phyloP scores from a whole-genome alignment of 2,888 invertebrate species.

The Drosophila incognita region DNA sequence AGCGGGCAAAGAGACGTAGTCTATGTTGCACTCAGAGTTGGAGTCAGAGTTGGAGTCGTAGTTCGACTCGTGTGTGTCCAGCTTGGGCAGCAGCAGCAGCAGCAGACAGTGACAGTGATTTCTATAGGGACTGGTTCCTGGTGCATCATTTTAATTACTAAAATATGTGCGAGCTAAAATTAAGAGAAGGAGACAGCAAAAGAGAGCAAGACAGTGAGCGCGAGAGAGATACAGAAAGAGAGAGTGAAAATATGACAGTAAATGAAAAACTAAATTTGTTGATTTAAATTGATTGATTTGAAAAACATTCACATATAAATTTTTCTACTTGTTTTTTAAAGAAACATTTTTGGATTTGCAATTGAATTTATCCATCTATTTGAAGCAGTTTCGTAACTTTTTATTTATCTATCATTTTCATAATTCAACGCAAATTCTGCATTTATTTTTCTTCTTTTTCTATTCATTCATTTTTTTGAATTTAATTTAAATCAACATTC shows the following conservation, averaged over 20 bases:
- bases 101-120: conserved; percentile 63
- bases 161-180: conserved; percentile 77
- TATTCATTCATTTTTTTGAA: neutral
- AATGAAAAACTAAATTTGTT: neutral
- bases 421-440: neutral
- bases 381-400: neutral
- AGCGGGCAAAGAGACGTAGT: neutral
- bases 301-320: neutral
- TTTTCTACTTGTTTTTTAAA: no score
- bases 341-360: neutral
- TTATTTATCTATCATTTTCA: neutral
- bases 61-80: conserved; percentile 7
- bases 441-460: neutral
- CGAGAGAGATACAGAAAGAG: neutral
- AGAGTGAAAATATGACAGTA: neutral
- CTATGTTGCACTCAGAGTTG: neutral
- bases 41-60: neutral
- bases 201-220: conserved; percentile 1
- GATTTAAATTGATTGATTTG: neutral
- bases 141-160: conserved; percentile 81
- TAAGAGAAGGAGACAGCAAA: conserved; percentile 37
- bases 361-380: neutral
- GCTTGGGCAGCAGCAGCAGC: conserved; percentile 18
- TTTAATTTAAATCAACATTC: neutral
- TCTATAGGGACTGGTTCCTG: conserved; percentile 82